phyloP scores from a whole-genome alignment of 2,888 invertebrate genomes.

The Nephrotoma appendiculata region DNA sequence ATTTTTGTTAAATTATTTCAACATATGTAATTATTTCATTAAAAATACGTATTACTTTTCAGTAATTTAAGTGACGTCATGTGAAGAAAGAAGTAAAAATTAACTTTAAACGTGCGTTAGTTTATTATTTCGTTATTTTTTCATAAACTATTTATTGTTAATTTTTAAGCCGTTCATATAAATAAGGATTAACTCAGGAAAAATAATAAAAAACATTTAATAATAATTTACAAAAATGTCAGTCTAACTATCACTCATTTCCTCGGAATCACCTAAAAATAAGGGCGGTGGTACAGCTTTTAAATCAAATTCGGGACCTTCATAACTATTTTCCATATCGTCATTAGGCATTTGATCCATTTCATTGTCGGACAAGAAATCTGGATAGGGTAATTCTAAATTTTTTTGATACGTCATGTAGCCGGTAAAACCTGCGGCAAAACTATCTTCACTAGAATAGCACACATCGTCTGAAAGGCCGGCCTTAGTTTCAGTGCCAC shows the following conservation, averaged over 20 bases:
- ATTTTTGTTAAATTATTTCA: neutral
- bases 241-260: conserved; percentile 28
- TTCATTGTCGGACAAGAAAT: conserved; percentile 35
- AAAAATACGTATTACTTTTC: too few species aligned
- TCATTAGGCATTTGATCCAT: conserved; percentile 27
- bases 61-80: too few species aligned
- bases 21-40: neutral
- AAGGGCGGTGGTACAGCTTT: conserved; percentile 63
- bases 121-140: neutral
- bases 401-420: conserved; percentile 21
- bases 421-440: conserved; percentile 19
- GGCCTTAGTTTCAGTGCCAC: conserved; percentile 26
- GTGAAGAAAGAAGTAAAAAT: neutral
- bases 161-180: neutral
- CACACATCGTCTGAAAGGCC: conserved; percentile 30
- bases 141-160: neutral
- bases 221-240: neutral
- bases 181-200: neutral
- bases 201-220: neutral
- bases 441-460: conserved; percentile 31
- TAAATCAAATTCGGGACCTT: conserved; percentile 61
- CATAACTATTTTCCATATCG: conserved; percentile 46
- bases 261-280: conserved; percentile 58
- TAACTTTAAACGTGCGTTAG: neutral
- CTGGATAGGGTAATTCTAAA: conserved; percentile 36